Percentiles rank a stretch among this genome's conserved stretches.
Evolutionary conservation across 2,888 invertebrate species (phyloP).

Genomic region (Chloroclysta siterata): DNA sequence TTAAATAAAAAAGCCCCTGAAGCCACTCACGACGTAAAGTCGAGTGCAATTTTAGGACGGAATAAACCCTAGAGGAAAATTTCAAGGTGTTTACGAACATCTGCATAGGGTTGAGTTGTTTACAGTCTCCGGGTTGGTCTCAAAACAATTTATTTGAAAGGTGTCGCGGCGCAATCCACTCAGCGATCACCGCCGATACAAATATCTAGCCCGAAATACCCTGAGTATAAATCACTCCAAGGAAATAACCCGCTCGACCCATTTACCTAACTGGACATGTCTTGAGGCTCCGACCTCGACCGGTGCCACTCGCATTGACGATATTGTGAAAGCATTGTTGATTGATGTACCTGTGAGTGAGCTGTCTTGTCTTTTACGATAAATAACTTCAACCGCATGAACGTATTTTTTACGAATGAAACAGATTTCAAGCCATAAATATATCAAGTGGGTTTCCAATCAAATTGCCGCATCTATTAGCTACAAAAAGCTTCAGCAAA

Average conservation of each 20-base stretch:
- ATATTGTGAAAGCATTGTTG: conserved; percentile 57
- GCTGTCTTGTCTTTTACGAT: neutral
- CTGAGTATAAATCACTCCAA: conserved; percentile 72
- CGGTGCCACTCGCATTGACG: conserved; percentile 47
- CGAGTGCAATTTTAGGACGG: conserved; percentile 69
- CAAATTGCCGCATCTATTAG: conserved; percentile 36
- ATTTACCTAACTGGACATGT: conserved; percentile 68
- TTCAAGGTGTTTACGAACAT: conserved; percentile 70
- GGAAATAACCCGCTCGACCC: conserved; percentile 66
- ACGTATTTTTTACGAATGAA: conserved; percentile 13
- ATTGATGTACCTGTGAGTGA: conserved; percentile 46
- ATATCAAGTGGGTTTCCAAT: conserved; percentile 25
- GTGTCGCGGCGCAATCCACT: conserved; percentile 82
- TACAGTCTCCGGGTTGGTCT: conserved; percentile 72
- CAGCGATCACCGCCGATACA: conserved; percentile 68
- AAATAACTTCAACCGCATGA: conserved; percentile 26
- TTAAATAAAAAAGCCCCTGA: conserved; percentile 66
- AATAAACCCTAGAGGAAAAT: conserved; percentile 65
- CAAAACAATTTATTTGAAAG: conserved; percentile 84
- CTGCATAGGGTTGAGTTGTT: conserved; percentile 80
- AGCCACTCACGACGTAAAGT: conserved; percentile 58
- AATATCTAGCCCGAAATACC: conserved; percentile 66
- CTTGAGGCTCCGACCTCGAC: conserved; percentile 57
- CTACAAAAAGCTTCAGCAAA: conserved; percentile 38
- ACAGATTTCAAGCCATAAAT: conserved; percentile 14